Conservation (phyloP, 2,113 vertebrate genomes). For the Rhinoderma darwinii region DNA sequence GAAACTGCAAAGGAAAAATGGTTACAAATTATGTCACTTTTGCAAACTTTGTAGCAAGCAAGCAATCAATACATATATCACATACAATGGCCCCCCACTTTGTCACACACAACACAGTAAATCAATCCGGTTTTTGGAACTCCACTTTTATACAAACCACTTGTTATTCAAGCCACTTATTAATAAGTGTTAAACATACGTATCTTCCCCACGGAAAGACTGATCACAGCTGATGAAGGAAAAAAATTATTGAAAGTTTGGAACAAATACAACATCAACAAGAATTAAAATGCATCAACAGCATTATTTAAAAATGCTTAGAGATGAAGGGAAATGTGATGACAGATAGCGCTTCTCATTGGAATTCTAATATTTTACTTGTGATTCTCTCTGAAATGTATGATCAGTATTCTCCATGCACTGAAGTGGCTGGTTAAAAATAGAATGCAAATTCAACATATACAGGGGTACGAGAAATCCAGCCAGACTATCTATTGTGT, state of each 20-base stretch:
- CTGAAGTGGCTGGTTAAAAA: background rate
- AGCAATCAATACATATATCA: no score
- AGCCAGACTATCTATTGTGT: slow-evolving; percentile 6
- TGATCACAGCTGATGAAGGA: background rate
- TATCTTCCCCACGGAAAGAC: background rate
- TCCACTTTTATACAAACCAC: no score
- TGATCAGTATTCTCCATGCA: slow-evolving; percentile 30
- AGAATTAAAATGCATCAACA: slow-evolving; percentile 15
- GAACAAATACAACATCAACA: background rate
- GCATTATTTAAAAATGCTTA: slow-evolving; percentile 30
- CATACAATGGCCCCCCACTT: no score
- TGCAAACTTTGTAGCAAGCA: no score
- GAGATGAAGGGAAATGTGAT: slow-evolving; percentile 4
- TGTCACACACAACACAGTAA: no score
- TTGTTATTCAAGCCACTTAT: no score
- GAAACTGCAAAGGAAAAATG: no score
- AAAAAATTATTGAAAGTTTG: background rate
- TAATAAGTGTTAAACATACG: background rate
- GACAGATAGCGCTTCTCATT: background rate
- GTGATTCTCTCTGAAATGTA: background rate
- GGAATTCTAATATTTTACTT: slow-evolving; percentile 24
- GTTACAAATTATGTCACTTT: no score
- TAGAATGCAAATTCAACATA: slow-evolving; percentile 12
- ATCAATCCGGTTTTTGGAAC: no score
- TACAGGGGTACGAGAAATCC: background rate